Base-by-base conservation (phyloP, 2,888 invertebrate species). In the Papilio protenor region DNA sequence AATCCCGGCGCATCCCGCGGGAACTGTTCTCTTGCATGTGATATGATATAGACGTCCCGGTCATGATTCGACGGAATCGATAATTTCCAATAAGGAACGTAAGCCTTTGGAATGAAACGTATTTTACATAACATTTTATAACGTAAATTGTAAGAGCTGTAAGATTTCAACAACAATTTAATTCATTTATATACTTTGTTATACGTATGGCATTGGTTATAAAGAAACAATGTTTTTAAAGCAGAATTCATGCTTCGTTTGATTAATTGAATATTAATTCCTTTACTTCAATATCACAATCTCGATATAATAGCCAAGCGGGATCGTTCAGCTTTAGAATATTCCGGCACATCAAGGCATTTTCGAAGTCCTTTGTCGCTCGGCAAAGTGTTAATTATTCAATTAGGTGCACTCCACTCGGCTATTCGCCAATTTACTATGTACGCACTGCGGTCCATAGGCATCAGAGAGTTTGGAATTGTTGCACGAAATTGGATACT, bases 401-500 rank as follows among this genome's bases (percentile, higher is more conserved):
- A 77, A 77, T 77, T 77, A 77, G 71, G 74, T 77, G 77, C 77
- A 77, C 77, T 77, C 70, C 74, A 70, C 61, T 77, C 74, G 77
- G 71, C 77, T 74, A 75, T 77, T 75, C 77, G 55, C 70, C 77
- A 77, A 77, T 77, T 77, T 75, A 77, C 74, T 74, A 77, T 77
- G 77, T 75, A 75, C 74, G 74, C 74, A 75, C 74, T 75, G 74
- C 74, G 77, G 77, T 75, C 70, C 45, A 77, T 75, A 75, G 77
- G 71, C 77, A 77, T 75, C 75, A 47, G 47, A 70, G 73, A 70
- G 70, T 77, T 77, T 77, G 70, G 70, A 55, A 74, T 71, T 71
- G 74, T 75, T 77, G 59, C 59, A 70, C 70, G 40, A 77, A 77
- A 59, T 77, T 59, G 69, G 23, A 55, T 57, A 33, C 27, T 55